Evolutionary conservation across 1,140 invertebrate genomes (phyloP).

Genomic region (Diuraphis noxia): DNA sequence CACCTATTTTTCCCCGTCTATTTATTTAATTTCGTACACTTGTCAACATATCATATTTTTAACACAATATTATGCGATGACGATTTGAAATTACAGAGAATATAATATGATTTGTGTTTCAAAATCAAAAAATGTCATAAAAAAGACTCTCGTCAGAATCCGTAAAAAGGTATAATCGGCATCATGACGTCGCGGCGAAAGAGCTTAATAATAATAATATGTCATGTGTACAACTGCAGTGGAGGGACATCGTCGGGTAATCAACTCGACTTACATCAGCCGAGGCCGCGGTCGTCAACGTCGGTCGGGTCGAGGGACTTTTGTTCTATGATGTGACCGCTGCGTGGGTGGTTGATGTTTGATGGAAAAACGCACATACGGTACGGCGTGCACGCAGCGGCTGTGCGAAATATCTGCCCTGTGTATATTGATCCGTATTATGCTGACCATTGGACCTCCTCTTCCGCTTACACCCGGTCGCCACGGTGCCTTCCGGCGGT

Average conservation of each 20-base stretch:
- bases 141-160: not conserved
- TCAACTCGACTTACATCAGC: not conserved
- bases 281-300: too few species aligned
- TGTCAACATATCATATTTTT: not conserved
- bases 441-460: not conserved
- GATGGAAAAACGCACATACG: not conserved
- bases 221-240: not conserved
- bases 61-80: not conserved
- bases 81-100: not conserved
- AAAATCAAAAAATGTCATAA: not conserved
- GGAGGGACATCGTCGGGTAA: not conserved
- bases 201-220: too few species aligned
- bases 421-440: slow-evolving; percentile 42
- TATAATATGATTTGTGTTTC: too few species aligned
- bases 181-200: not conserved
- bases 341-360: not conserved
- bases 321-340: not conserved
- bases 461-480: not conserved
- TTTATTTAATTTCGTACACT: not conserved
- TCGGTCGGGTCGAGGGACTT: not conserved
- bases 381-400: not conserved
- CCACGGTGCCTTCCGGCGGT: not conserved
- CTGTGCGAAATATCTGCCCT: not conserved
- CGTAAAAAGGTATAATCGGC: not conserved
- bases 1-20: too few species aligned